Conservation (phyloP, 2,797 vertebrate species). For the Diplodus puntazzo region DNA sequence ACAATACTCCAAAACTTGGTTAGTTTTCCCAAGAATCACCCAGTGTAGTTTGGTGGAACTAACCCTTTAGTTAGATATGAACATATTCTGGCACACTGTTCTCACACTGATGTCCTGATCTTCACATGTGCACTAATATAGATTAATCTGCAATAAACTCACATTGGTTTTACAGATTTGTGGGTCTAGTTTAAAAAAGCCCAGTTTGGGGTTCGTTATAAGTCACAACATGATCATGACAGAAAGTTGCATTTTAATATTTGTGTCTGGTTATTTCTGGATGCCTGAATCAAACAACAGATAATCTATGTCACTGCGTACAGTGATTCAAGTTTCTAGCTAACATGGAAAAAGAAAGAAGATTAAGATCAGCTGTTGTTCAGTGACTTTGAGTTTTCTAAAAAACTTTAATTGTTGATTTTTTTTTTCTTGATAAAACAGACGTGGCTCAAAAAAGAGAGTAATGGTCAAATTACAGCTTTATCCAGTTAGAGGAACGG, state of each 20-base stretch:
- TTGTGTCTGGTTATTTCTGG: not conserved
- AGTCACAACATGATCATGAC: not conserved
- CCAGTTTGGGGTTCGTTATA: not conserved
- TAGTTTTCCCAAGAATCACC: too few species aligned
- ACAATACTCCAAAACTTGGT: too few species aligned
- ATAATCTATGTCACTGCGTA: not conserved
- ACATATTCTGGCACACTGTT: too few species aligned
- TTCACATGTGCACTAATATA: too few species aligned
- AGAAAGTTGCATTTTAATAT: not conserved
- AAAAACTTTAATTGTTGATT: not conserved
- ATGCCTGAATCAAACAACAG: not conserved
- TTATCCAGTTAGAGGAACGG: constrained; percentile 23
- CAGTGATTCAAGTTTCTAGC: not conserved
- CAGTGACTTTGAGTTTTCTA: not conserved
- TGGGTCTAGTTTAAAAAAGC: not conserved
- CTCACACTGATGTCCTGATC: too few species aligned
- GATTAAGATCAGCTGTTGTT: not conserved
- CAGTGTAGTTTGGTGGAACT: too few species aligned
- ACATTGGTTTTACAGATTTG: not conserved
- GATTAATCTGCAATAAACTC: not conserved
- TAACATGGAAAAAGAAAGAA: not conserved
- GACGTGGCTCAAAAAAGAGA: not conserved
- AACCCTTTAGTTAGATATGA: too few species aligned
- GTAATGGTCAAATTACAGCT: constrained; percentile 1
- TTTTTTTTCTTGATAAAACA: not conserved